Percentiles rank a stretch among this genome's conserved stretches.
Evolutionary conservation across 2,113 vertebrate species (phyloP).

Genomic region (Fregetta grallaria): DNA sequence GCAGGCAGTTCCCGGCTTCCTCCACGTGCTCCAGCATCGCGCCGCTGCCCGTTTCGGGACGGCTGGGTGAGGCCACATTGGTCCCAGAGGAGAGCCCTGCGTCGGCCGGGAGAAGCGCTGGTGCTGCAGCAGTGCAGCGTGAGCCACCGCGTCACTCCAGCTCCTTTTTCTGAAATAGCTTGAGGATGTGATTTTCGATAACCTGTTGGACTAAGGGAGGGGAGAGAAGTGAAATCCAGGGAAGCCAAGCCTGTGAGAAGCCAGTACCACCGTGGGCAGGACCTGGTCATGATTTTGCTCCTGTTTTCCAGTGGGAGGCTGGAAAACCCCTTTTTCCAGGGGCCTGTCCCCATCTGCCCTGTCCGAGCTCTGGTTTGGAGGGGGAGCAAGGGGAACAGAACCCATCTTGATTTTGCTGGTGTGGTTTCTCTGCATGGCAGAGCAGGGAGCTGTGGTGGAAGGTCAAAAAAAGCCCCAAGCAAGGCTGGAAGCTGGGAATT

Average conservation of each 20-base stretch:
- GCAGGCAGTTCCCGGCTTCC: not conserved
- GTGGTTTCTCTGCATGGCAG: not conserved
- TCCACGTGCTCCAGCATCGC: fast-evolving
- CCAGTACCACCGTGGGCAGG: not conserved
- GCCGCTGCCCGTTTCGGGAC: fast-evolving
- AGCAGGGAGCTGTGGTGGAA: not conserved
- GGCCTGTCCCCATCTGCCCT: not conserved
- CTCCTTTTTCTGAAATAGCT: slow-evolving; percentile 68
- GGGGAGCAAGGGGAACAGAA: not conserved
- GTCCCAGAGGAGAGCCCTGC: not conserved
- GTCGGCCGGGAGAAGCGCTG: not conserved
- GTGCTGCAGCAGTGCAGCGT: not conserved
- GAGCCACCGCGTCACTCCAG: not conserved
- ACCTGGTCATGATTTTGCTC: fast-evolving
- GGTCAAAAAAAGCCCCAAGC: not conserved
- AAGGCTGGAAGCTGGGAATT: not conserved
- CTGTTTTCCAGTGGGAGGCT: not conserved
- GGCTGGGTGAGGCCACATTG: not conserved
- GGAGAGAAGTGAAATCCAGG: not conserved
- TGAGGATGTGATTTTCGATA: slow-evolving; percentile 85
- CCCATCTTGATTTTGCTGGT: not conserved
- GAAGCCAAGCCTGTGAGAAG: not conserved
- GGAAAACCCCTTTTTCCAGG: not conserved
- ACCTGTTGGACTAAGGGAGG: slow-evolving; percentile 81
- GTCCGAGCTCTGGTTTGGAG: not conserved